Conservation (phyloP, 2,113 vertebrate genomes). For the Oreochromis aureus region DNA sequence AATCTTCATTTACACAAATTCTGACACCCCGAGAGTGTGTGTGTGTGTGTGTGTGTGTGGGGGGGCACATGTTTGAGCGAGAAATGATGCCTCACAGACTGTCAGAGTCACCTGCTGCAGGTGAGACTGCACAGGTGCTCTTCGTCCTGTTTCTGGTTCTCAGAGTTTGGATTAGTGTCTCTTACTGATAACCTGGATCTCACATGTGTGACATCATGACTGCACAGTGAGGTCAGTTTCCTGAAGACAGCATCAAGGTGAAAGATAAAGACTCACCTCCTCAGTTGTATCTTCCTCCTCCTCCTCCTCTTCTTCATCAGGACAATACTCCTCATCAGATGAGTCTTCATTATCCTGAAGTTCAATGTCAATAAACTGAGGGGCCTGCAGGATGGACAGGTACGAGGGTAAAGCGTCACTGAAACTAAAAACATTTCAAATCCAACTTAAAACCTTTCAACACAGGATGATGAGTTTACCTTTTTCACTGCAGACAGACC, state of each 20-base stretch:
- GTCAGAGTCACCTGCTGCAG: background rate
- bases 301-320: constrained; percentile 87
- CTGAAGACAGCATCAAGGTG: background rate
- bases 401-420: background rate
- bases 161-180: background rate
- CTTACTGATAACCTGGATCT: background rate
- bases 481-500: background rate
- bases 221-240: background rate
- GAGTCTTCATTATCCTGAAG: constrained; percentile 94
- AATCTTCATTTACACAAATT: background rate
- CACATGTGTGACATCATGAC: background rate
- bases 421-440: background rate
- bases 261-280: constrained; percentile 69
- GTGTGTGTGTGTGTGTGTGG: background rate
- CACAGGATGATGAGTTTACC: background rate
- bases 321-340: constrained; percentile 94
- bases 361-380: constrained; percentile 95
- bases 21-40: background rate
- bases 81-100: background rate
- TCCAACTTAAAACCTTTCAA: background rate
- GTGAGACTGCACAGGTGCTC: background rate
- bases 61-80: background rate
- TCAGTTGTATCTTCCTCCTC: constrained; percentile 89
- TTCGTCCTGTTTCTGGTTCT: background rate
- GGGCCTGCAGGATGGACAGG: constrained; percentile 66